Base-by-base conservation (phyloP, 1,140 invertebrate genomes). In the Pseudomyrmex dendroicus region DNA sequence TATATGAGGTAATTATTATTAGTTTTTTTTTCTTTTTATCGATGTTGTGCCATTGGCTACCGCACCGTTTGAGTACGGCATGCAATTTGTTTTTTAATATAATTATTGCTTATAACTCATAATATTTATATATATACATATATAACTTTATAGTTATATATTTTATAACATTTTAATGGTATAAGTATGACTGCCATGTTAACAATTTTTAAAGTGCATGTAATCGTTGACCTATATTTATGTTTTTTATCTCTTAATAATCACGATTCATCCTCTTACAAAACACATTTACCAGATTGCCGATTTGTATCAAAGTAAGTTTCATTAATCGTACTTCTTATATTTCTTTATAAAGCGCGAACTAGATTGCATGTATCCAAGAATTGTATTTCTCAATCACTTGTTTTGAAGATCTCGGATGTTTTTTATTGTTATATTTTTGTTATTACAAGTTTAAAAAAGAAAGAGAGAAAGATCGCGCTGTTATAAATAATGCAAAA, bases 371-470 rank as follows among this genome's bases (percentile, higher is more conserved):
- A 50, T 15, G 35, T 35, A 50, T 44, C 74, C n/a, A 25, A 4
- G 9, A 20, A 13, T 56, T 56, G 10, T 73, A 73, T 74, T 50
- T 48, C 25, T 15, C 48, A 50, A 77, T 57, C 63, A 50, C 44
- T 22, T 9, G 20, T 80, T 80, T 72, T 48, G 57, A 17, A 9
- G n/a, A 9, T 70, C n/a, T 80, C 4, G 48, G 20, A 80, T 5
- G 35, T 80, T 63, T 70, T 80, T 72, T 80, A 80, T 72, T 17
- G 22, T 61, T 61, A 80, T 59, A 70, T 61, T 78, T 80, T 80
- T 68, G 10, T 78, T 25, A 78, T 59, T 46, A 52, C 25, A 20
- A 12, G 22, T 15, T 59, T 1, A 7, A 20, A 59, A 17, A 5
- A n/a, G 22, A 12, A 44, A 17, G 7, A 2, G 54, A 4, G 13